Base-by-base conservation (phyloP, 2,113 vertebrate species). In the Solea solea region DNA sequence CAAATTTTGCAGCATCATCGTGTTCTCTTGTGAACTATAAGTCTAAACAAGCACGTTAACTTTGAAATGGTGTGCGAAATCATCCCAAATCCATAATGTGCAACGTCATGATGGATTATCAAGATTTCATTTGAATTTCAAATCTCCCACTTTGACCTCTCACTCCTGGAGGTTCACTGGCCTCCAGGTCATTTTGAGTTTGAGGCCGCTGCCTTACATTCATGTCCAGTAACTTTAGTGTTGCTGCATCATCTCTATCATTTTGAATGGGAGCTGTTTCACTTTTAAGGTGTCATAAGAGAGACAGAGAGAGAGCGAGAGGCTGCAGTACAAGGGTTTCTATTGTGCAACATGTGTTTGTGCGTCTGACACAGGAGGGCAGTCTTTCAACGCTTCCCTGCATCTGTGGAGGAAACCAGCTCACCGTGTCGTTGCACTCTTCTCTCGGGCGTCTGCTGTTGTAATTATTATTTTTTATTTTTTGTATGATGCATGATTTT, bases 321-420 rank as follows among this genome's bases (percentile, higher is more conserved):
- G 10, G 21, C 25, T 59, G 27, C 21, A 59, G 65, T 13, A 42
- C 16, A 11, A 25, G 51, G 21, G 1, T 21, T 21, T 46, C 10
- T n/a, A 27, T 86, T 72, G 79, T 48, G 72, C 76, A 75, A 86
- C 80, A 63, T 86, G 80, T 87, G 84, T 82, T 82, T 89, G 82
- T 87, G 55, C 16, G 52, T 69, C 82, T 83, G 83, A 94, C 91
- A 91, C 92, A 93, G 89, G 91, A 91, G 90, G 90, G 90, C 92
- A 93, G 88, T 93, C 91, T 93, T 91, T 86, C 88, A 85, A 90
- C 87, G 61, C 80, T 73, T 76, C 49, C 27, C 60, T 64, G 40
- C 8, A 25, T 63, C 28, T 78, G 51, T 59, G 34, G 50, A 12
- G n/a, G 57, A 59, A 52, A 77, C 8, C 45, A 40, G 50, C 56